Base-by-base conservation (phyloP, 2,113 vertebrate species). In the Etheostoma cragini region DNA sequence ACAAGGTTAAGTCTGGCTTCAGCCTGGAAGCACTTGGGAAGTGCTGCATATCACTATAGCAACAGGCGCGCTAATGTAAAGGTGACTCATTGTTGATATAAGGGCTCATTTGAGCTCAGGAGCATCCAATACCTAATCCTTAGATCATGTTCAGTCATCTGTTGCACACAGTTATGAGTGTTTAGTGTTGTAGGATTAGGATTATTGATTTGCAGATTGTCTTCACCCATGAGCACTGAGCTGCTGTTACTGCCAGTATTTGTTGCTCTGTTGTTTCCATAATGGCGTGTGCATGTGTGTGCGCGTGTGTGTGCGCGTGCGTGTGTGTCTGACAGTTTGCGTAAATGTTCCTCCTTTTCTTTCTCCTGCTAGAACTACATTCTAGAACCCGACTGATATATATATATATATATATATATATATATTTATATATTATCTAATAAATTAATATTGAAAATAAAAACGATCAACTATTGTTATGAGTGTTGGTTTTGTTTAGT, bases 41-140 rank as follows among this genome's bases (percentile, higher is more conserved):
- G 52, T 78, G 72, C 61, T 50, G 6, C 35, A 64, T 57, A 66
- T 72, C 54, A 5, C 76, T 56, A 84, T 87, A 86, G 77, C n/a
- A 77, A 85, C 74, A 42, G n/a, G 57, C 14, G 22, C 5, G n/a
- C 56, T 70, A 7, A 58, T 68, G 69, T 71, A 12, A 19, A 56
- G 17, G 35, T 90, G 85, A 91, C 38, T 91, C 87, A 91, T 82
- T 87, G 87, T 91, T 90, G 79, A 87, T 78, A 5, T 56, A 54
- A 82, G 58, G 65, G 35, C 26, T 79, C 84, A 57, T 82, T 79
- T 78, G 52, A 82, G 38, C 15, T 67, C 33, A 72, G 50, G 47
- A 80, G 26, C 1, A 12, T 26, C 54, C 21, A n/a, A 21, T 70
- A 56, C 8, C 21, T 58, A 72, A 81, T 76, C 12, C n/a, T 21